Conservation (phyloP, 2,113 vertebrate species). For the Paramormyrops kingsleyae region DNA sequence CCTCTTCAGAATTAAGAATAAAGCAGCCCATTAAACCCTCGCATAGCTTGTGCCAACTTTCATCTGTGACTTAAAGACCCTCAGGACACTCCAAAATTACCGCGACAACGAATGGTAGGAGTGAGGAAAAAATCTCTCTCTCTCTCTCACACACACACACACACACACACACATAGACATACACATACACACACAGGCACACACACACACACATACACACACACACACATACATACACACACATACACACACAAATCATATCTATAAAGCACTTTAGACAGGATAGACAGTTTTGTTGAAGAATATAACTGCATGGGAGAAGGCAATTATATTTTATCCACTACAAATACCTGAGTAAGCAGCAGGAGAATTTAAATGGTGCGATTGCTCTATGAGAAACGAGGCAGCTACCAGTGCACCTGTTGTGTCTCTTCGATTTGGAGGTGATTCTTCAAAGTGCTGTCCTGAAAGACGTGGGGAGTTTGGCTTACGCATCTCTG, state of each 20-base stretch:
- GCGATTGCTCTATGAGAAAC: neutral
- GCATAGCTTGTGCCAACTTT: slow-evolving; percentile 15
- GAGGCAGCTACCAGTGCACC: neutral
- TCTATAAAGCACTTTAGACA: slow-evolving; percentile 1
- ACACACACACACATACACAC: neutral
- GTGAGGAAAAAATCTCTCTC: neutral
- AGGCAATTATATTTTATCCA: neutral
- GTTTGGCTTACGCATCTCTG: neutral
- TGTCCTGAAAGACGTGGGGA: neutral
- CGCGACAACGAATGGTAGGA: neutral
- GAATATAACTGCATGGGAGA: neutral
- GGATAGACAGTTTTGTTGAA: neutral
- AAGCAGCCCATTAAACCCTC: slow-evolving; percentile 20
- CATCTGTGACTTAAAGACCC: neutral
- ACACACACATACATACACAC: neutral
- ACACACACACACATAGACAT: too few species aligned
- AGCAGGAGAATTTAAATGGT: neutral
- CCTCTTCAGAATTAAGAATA: neutral
- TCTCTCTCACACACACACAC: too few species aligned
- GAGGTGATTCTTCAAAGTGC: neutral
- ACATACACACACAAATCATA: neutral
- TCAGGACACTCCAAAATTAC: slow-evolving; percentile 9
- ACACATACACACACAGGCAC: too few species aligned
- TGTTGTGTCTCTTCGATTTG: neutral
- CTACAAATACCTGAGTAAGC: neutral